Evolutionary conservation across 2,888 invertebrate species (phyloP), one percentile per base, ranked within the genome.

Genomic region (Tenthredo scrophulariae): DNA sequence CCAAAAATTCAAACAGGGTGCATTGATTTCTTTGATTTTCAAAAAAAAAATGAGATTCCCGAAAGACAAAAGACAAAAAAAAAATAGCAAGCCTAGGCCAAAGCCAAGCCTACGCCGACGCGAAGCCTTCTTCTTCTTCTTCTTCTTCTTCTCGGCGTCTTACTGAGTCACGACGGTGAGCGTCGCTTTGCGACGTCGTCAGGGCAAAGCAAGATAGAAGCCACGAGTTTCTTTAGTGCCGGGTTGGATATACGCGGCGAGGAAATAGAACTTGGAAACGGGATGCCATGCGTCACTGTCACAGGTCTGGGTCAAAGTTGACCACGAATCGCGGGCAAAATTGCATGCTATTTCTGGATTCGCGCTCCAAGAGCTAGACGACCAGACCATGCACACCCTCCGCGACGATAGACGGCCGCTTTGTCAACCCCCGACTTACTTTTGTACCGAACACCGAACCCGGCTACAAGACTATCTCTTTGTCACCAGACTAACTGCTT

Each of bases 231-330:
- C 62, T 80, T 80, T 40, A 40, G 62, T 37, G 22, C 15, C 62
- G 33, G 18, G 33, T 33, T 62, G 70, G 83, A 67, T 83, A 65
- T 22, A 83, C 26, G 43, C 83, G 43, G 70, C 70, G 67, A 84
- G 82, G 82, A 85, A 75, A 77, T 74, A 85, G 79, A 86, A 83
- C 67, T 75, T 88, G 87, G 89, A 88, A 87, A 89, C 89, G 88
- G 90, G 90, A 90, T 87, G 90, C 90, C 88, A 91, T 91, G 88
- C 88, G 88, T 91, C 91, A 90, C 91, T 91, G 91, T 91, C 91
- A 88, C 85, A 88, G 85, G 88, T 89, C 88, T 86, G 87, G 91
- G 91, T 91, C 91, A 90, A 89, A 90, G 91, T 90, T 91, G 89
- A 91, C 88, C 84, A 70, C 83, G 88, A 91, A 90, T 90, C 89